These are phyloP conservation scores for Diachasma alloeum DNA, from an alignment of 1,140 invertebrate species.

Conservation along the genomic window DNA sequence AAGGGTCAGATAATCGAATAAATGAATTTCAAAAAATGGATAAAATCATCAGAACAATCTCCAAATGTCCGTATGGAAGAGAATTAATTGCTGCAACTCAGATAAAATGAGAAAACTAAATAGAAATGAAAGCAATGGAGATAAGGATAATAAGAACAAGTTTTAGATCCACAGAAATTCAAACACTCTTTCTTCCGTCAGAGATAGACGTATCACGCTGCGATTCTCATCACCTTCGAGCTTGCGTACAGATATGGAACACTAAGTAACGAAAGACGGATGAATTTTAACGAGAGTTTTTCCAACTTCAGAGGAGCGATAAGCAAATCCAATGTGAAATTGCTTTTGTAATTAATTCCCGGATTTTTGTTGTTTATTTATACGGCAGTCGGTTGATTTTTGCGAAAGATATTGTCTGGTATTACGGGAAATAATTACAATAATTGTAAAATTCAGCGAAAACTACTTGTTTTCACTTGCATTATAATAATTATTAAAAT, in stretches of 20 bases:
- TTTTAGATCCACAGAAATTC: neutral
- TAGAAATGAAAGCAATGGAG: neutral
- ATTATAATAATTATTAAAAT: too few relatives aligned
- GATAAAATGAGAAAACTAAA: neutral
- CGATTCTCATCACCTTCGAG: conserved; percentile 19
- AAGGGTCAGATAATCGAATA: too few relatives aligned
- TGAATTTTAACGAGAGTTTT: neutral
- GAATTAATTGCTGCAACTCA: neutral
- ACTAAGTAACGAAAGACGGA: neutral
- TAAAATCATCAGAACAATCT: too few relatives aligned
- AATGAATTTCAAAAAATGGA: too few relatives aligned
- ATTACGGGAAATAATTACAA: neutral
- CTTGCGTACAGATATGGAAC: neutral
- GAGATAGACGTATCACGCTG: neutral
- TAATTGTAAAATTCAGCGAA: neutral
- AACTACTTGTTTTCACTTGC: neutral
- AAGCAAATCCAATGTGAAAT: neutral
- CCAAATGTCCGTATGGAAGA: too few relatives aligned
- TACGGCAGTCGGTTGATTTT: neutral
- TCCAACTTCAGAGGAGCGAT: neutral
- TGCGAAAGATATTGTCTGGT: neutral
- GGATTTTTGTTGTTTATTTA: neutral
- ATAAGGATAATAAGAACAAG: neutral
- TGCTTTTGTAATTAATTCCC: neutral
- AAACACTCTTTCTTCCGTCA: conserved; percentile 10